These are phyloP conservation scores for Anas platyrhynchos DNA, from an alignment of 2,113 vertebrate genomes.

Conservation along the genomic window DNA sequence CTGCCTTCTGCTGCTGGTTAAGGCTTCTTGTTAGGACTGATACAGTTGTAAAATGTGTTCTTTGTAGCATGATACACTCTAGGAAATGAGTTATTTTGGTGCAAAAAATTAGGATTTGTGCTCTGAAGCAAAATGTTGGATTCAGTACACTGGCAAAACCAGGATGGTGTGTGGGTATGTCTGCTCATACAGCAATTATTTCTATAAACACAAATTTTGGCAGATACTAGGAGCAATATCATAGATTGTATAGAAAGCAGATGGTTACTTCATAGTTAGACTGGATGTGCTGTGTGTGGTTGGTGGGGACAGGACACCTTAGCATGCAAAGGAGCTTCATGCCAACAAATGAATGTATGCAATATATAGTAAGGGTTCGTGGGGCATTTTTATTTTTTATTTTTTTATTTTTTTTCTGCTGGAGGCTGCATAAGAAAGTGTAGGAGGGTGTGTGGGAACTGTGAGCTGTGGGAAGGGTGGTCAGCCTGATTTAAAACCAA, in stretches of 20 bases:
- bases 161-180: neutral
- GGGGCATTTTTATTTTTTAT: rapidly evolving
- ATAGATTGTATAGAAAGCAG: neutral
- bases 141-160: rapidly evolving
- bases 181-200: neutral
- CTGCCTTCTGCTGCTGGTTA: neutral
- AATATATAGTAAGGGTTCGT: neutral
- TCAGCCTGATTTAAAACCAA: neutral
- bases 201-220: neutral
- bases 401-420: rapidly evolving
- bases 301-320: neutral
- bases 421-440: neutral
- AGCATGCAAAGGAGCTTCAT: neutral
- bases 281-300: neutral
- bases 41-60: neutral
- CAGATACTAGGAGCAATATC: neutral
- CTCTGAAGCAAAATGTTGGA: neutral
- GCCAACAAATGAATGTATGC: neutral
- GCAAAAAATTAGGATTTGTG: neutral
- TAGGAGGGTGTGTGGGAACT: neutral
- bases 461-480: neutral
- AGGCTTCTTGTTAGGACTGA: neutral
- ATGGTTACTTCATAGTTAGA: neutral
- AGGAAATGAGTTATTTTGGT: neutral
- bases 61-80: neutral